These are phyloP conservation scores for Apeira syringaria DNA, from an alignment of 2,888 invertebrate species.

Conservation along the genomic window DNA sequence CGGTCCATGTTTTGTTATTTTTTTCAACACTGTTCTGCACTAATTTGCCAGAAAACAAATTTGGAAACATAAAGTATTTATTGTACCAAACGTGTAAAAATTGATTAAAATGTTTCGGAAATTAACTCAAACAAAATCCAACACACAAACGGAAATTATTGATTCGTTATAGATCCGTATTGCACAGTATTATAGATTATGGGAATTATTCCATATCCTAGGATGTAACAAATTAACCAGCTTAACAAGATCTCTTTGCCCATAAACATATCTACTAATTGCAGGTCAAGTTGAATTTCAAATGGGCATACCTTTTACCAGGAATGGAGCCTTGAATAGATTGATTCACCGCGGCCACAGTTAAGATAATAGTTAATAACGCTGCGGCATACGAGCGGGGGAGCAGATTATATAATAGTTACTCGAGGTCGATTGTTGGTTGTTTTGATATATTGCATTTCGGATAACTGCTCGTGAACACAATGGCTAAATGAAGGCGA, in stretches of 20 bases:
- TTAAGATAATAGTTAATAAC: slow-evolving; percentile 49
- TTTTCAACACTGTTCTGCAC: too few species aligned
- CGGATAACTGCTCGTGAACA: slow-evolving; percentile 12
- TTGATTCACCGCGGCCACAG: slow-evolving; percentile 66
- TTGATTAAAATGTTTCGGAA: too few species aligned
- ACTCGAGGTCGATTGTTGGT: slow-evolving; percentile 32
- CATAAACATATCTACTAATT: slow-evolving; percentile 23
- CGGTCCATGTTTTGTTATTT: too few species aligned
- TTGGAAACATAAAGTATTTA: too few species aligned
- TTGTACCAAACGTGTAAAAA: too few species aligned
- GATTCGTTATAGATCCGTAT: slow-evolving; percentile 10
- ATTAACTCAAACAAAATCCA: neutral
- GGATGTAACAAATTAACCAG: slow-evolving; percentile 30
- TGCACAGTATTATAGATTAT: slow-evolving; percentile 8
- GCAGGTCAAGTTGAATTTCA: slow-evolving; percentile 36
- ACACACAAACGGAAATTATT: slow-evolving; percentile 4
- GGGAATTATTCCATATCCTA: slow-evolving; percentile 12
- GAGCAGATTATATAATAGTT: slow-evolving; percentile 49
- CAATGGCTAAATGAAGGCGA: slow-evolving; percentile 16
- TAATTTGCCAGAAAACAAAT: too few species aligned
- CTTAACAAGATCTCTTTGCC: slow-evolving; percentile 31
- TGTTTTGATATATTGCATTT: slow-evolving; percentile 34
- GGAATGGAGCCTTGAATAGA: slow-evolving; percentile 62
- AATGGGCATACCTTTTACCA: slow-evolving; percentile 64
- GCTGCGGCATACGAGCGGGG: slow-evolving; percentile 34